Evolutionary conservation across 2,888 invertebrate genomes (phyloP), one percentile per base, ranked within the genome.

Genomic region (Apotomis capreana): DNA sequence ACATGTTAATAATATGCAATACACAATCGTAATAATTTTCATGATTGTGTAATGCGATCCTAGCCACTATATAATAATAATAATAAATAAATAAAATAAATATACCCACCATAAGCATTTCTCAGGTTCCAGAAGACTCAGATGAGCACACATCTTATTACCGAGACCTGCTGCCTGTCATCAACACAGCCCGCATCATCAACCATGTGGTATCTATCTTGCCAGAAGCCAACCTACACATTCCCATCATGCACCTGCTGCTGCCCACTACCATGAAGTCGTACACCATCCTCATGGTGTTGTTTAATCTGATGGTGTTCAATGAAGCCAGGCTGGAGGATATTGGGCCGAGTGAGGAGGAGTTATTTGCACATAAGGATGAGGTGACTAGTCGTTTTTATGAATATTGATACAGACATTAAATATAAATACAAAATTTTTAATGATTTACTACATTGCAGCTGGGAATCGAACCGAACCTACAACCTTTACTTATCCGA

Each of bases 81-180:
- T n/a, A n/a, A n/a, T n/a, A n/a, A n/a, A n/a, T n/a, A n/a, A n/a
- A n/a, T n/a, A n/a, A n/a, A n/a, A n/a, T n/a, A n/a, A n/a, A n/a
- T n/a, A n/a, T n/a, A n/a, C n/a, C n/a, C n/a, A n/a, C 26, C 26
- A 26, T 26, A 26, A 26, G 26, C 26, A 26, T 26, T 9, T 59
- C 46, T 0, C 46, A 68, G 68, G 0, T 10, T 3, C 68, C 72
- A 6, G 72, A 68, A 62, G 78, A 74, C 2, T 76, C 81, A 3
- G 90, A 87, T 37, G 88, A 89, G n/a, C 87, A 90, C 68, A 80
- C 82, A 0, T 62, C 76, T 0, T 92, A 91, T 78, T 93, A 92
- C 76, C 83, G 87, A 83, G 92, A 93, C 70, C 78, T 93, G 0
- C 72, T 92, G 0, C 91, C 92, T 0, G 83, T 91, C 0, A 89